Evolutionary conservation across 2,888 invertebrate species (phyloP).

Genomic region (Drosophila lutescens): DNA sequence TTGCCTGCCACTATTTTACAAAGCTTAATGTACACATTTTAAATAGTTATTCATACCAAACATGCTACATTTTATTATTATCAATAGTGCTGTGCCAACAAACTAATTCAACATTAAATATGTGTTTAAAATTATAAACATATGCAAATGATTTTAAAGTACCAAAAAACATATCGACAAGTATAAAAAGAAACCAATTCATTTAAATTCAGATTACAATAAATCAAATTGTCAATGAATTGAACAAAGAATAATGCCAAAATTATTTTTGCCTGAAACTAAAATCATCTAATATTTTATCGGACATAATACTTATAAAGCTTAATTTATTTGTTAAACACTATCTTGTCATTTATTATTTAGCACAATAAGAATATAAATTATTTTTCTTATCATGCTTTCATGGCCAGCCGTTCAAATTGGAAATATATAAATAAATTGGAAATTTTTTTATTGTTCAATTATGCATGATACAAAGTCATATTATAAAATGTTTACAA

Average conservation of each 20-base stretch:
- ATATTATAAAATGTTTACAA: not conserved
- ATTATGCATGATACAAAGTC: not conserved
- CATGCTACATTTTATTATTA: slow-evolving; percentile 1
- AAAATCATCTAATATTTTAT: too few species aligned
- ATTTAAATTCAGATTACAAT: not conserved
- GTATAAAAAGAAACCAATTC: not conserved
- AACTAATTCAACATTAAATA: not conserved
- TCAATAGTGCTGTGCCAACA: slow-evolving; percentile 15
- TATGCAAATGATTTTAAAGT: not conserved
- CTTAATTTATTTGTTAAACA: not conserved
- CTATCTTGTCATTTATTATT: not conserved
- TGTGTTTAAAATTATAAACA: not conserved
- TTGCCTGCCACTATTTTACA: slow-evolving; percentile 13
- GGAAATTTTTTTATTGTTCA: not conserved
- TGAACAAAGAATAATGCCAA: not conserved
- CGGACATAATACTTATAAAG: not conserved
- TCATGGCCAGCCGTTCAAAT: not conserved
- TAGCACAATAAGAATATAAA: too few species aligned
- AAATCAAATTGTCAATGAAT: slow-evolving; percentile 17
- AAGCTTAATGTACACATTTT: slow-evolving; percentile 1
- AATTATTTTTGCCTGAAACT: too few species aligned
- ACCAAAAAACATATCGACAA: not conserved
- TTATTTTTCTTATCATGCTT: not conserved
- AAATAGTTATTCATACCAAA: not conserved
- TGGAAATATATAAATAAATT: too few species aligned